Base-by-base conservation (phyloP, 2,888 invertebrate species). In the Polylopha cassiicola region DNA sequence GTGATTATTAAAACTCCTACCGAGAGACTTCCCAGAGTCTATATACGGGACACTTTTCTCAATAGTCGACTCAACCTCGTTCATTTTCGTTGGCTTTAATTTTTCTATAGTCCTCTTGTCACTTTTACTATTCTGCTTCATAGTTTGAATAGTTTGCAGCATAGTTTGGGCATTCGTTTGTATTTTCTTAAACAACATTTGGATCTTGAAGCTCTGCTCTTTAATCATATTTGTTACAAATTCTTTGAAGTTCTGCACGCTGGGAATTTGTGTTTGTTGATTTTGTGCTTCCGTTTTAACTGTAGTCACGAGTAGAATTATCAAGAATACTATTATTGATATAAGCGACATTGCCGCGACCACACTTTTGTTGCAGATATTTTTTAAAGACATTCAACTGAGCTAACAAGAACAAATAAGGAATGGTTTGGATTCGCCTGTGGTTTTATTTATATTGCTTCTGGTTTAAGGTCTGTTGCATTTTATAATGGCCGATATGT, bases 171-270 rank as follows among this genome's bases (percentile, higher is more conserved):
- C 79, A 37, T 79, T 82, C 1, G 53, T 66, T 44, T 82, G 82
- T 32, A 84, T 72, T 55, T 75, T 84, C 43, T 72, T 69, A 10
- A 82, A 61, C 3, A 81, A 48, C 6, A 52, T 53, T 46, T 80
- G 75, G 24, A 82, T 79, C 59, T 78, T 81, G 1, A 59, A 55
- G 46, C 77, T 81, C 46, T 82, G 82, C 23, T 84, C 79, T 32
- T 76, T 76, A 43, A 84, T 70, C 58, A 76, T 66, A 39, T 67
- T 72, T 4, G 73, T 53, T 18, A 82, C 61, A 32, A 64, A 70
- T 21, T 78, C 63, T 53, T 81, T 79, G 36, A 82, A 75, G 39
- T 68, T 71, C 41, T 70, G 58, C 17, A 64, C 57, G 20, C 72
- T 57, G 4, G 69, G 53, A 6, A 55, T 46, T 4, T 54, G 43